Conservation (phyloP, 2,113 vertebrate genomes). For the Cyanoderma ruficeps region DNA sequence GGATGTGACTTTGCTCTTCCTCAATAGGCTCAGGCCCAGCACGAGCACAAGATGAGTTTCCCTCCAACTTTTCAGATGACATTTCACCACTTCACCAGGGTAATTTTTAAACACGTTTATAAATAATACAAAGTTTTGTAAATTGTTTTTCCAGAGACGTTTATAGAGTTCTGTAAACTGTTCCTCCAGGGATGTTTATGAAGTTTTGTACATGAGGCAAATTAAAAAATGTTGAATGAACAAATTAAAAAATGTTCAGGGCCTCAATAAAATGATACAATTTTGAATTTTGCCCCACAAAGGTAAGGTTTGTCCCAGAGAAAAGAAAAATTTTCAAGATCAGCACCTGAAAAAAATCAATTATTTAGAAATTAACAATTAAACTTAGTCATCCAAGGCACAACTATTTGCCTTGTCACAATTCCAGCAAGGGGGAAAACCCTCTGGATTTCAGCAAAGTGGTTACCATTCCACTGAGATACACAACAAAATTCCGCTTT, state of each 20-base stretch:
- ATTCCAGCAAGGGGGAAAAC: neutral
- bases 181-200: neutral
- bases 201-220: accelerated
- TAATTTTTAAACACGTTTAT: accelerated
- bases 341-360: neutral
- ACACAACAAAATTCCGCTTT: neutral
- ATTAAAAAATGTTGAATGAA: accelerated
- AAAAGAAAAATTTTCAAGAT: neutral
- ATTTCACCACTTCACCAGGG: accelerated
- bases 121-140: too few species aligned
- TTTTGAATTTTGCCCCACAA: neutral
- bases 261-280: accelerated
- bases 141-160: neutral
- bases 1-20: neutral
- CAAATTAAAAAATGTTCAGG: accelerated
- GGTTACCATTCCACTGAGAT: accelerated
- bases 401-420: neutral
- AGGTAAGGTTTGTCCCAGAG: neutral
- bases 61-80: neutral
- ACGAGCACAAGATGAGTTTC: neutral
- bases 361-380: neutral
- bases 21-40: neutral
- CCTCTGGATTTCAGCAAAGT: neutral
- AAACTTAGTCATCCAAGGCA: neutral
- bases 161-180: neutral